A percentile compares a stretch with the other conserved stretches of the same genome.
Conservation (phyloP, 2,113 vertebrate genomes). For the Psettodes erumei region DNA sequence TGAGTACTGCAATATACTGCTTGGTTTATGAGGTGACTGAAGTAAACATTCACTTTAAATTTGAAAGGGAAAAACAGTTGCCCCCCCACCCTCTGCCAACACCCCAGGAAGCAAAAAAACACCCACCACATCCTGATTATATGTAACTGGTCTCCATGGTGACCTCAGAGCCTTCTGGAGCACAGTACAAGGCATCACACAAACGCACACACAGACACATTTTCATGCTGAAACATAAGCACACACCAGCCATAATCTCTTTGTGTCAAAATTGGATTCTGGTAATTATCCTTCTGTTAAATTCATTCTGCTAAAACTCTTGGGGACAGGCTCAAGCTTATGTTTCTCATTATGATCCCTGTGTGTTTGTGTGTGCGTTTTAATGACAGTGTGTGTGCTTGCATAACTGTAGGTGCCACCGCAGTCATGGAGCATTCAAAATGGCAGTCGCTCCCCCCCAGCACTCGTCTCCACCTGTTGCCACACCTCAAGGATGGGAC, state of each 20-base stretch:
- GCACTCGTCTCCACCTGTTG: constrained; percentile 20
- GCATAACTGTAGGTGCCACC: constrained; percentile 17
- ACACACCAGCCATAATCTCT: neutral
- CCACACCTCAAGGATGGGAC: neutral
- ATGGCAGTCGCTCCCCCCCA: neutral
- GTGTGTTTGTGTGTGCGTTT: constrained; percentile 4
- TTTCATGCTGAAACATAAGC: neutral
- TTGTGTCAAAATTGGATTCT: constrained; percentile 17
- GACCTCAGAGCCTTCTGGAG: constrained; percentile 40
- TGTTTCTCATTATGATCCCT: constrained; percentile 27
- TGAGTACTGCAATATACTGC: neutral
- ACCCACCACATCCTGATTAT: constrained; percentile 26
- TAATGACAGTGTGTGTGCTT: neutral
- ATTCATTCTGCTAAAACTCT: neutral
- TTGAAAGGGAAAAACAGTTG: too few relatives aligned
- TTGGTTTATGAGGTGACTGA: neutral
- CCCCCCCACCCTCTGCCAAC: neutral
- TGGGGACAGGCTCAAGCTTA: neutral
- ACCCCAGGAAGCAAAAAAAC: constrained; percentile 11
- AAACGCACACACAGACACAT: constrained; percentile 10
- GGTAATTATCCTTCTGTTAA: constrained; percentile 41
- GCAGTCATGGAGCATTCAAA: constrained; percentile 16
- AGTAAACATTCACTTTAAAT: neutral
- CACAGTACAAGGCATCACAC: constrained; percentile 19
- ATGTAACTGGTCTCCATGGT: constrained; percentile 57